Percentiles rank a stretch among this genome's conserved stretches.
These are phyloP conservation scores for Chascanopsetta lugubris DNA, from an alignment of 2,113 vertebrate species.

Conservation along the genomic window DNA sequence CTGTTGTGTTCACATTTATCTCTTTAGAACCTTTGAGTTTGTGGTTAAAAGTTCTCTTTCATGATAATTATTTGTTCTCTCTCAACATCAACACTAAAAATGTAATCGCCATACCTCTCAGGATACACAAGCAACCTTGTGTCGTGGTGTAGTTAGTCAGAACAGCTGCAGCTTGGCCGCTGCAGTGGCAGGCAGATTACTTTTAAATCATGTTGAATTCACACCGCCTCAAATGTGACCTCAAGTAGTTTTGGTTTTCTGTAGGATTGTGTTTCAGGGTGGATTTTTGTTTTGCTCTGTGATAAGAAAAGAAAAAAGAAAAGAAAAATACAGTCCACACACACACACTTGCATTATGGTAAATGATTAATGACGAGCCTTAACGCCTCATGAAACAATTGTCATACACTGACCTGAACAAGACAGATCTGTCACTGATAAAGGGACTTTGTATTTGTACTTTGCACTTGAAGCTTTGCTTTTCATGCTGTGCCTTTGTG, in stretches of 20 bases:
- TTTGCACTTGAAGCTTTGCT: conserved; percentile 3
- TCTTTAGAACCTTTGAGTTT: neutral
- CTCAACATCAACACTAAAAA: neutral
- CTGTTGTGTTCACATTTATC: neutral
- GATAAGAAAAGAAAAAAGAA: neutral
- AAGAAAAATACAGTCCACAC: neutral
- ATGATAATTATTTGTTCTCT: neutral
- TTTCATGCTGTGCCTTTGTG: neutral
- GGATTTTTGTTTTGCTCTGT: neutral
- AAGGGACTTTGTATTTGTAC: conserved; percentile 1
- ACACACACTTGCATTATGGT: neutral
- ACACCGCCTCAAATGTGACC: neutral
- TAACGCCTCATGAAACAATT: neutral
- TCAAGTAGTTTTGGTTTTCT: neutral
- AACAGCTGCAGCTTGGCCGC: neutral
- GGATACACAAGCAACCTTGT: neutral
- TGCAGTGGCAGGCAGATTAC: neutral
- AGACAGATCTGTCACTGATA: neutral
- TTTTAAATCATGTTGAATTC: neutral
- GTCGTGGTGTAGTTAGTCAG: neutral
- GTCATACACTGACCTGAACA: conserved; percentile 1
- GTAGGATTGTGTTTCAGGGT: neutral
- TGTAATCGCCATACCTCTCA: neutral
- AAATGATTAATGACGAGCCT: neutral
- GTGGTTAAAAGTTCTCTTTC: neutral